A percentile compares a stretch with the other conserved stretches of the same genome.
Evolutionary conservation across 1,140 invertebrate species (phyloP).

Genomic region (Sitobion miscanthi): DNA sequence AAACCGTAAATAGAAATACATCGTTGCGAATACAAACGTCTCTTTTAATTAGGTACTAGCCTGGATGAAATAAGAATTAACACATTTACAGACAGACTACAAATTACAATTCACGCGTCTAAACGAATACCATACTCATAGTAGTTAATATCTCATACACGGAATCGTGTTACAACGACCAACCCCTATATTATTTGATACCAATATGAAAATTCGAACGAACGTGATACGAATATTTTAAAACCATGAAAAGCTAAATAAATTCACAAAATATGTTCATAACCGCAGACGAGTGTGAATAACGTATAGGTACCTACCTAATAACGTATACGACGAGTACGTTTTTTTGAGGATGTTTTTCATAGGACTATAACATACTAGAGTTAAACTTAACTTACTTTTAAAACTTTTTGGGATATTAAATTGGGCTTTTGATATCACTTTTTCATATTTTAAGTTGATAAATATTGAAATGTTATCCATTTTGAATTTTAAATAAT

Average conservation of each 20-base stretch:
- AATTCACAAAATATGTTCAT: background rate
- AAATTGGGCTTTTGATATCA: background rate
- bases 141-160: background rate
- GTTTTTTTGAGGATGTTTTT: background rate
- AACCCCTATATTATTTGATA: background rate
- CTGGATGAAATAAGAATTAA: background rate
- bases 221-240: background rate
- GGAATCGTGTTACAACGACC: background rate
- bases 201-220: background rate
- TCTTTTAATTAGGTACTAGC: background rate
- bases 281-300: background rate
- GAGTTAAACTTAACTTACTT: background rate
- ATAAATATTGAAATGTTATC: background rate
- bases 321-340: background rate
- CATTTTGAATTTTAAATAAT: background rate
- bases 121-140: background rate
- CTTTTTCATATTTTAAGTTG: background rate
- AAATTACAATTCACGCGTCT: background rate
- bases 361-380: background rate
- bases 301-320: background rate
- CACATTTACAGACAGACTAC: background rate
- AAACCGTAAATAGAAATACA: background rate
- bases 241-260: background rate
- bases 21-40: background rate
- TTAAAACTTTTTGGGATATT: background rate